A percentile compares a stretch with the other conserved stretches of the same genome.
Conservation (phyloP, 2,113 vertebrate species). For the Pongo abelii region DNA sequence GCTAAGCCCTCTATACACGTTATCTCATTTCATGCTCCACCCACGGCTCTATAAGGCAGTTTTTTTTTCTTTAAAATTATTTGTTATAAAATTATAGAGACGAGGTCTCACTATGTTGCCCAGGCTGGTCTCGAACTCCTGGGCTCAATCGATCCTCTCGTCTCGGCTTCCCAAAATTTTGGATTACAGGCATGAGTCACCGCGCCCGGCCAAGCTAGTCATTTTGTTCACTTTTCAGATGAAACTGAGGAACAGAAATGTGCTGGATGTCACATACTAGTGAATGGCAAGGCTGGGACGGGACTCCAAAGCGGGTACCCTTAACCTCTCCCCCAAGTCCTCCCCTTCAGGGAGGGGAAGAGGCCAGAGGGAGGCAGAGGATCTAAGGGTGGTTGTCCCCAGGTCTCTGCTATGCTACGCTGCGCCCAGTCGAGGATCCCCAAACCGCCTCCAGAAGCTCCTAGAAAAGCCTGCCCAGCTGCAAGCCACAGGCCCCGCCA, state of each 20-base stretch:
- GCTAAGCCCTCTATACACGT: neutral
- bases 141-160: too few species aligned
- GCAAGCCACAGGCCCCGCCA: neutral
- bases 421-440: neutral
- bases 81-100: too few species aligned
- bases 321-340: neutral
- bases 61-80: too few species aligned
- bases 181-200: too few species aligned
- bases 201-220: too few species aligned
- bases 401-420: neutral
- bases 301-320: too few species aligned
- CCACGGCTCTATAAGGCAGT: neutral
- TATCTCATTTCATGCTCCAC: neutral
- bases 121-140: too few species aligned
- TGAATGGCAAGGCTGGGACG: too few species aligned
- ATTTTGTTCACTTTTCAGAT: neutral
- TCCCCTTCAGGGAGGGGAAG: neutral
- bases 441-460: neutral
- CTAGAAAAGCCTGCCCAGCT: rapidly evolving
- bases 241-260: neutral
- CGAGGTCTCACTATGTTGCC: too few species aligned
- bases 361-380: neutral
- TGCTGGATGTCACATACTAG: neutral
- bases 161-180: too few species aligned
- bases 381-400: too few species aligned